Evolutionary conservation across 2,888 invertebrate species (phyloP), one percentile per base, ranked within the genome.

Genomic region (Meta bourneti): DNA sequence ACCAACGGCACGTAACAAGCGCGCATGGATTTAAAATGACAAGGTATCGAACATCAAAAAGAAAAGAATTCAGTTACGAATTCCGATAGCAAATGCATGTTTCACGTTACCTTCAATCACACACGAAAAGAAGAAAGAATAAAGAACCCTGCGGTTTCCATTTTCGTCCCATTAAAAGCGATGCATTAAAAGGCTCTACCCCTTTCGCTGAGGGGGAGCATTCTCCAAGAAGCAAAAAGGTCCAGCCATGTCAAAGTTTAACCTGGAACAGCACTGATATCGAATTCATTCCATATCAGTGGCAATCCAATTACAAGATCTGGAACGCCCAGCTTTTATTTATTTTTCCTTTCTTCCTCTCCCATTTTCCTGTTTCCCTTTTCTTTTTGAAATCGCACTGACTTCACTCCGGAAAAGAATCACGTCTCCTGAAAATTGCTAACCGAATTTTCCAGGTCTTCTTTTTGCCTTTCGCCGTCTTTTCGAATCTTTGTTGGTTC

Each of bases 251-350:
- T 75, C 84, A 74, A 84, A 72, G 84, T 84, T 84, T 74, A 75
- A 54, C n/a, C 74, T 7, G 16, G 20, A 72, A 52, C 20, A 82
- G 52, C 72, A 82, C 75, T 84, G 84, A 75, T 84, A 84, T 84
- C 84, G 84, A 84, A 84, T 84, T 84, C 84, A 84, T 84, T 84
- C 84, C 84, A 84, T 84, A 84, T 84, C 84, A 84, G 84, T 84
- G 54, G 74, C 74, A 84, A 84, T 84, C 84, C 84, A 84, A 84
- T 84, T 84, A 84, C 84, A 84, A 61, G 83, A 84, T 84, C 72
- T 20, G 54, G 19, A 72, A 52, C 19, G 52, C 52, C 9, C 16
- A 75, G 16, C 52, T 84, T 61, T 84, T 84, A 84, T 84, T 84
- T 84, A 83, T 72, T 83, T 81, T 81, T 72, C 34, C 13, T 52